phyloP scores from a whole-genome alignment of 2,797 vertebrate species.

The Babyrousa celebensis region DNA sequence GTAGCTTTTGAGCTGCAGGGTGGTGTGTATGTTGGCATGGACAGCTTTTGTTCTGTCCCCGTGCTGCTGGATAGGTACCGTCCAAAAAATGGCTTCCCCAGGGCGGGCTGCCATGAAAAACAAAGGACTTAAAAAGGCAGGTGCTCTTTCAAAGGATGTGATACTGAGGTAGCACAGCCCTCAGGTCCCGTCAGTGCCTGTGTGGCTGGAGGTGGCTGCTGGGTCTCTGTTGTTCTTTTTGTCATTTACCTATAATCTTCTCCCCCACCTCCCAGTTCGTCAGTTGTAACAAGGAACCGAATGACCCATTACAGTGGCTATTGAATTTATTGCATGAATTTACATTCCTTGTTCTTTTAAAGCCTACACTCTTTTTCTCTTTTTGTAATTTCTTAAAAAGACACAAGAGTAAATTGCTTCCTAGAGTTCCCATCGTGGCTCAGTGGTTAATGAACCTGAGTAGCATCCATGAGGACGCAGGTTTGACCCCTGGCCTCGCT shows the following conservation, averaged over 20 bases:
- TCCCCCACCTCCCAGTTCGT: neutral
- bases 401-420: too few species aligned
- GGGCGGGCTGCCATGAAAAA: neutral
- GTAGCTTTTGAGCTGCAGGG: neutral
- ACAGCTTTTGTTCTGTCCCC: neutral
- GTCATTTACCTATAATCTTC: neutral
- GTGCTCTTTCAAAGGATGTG: too few species aligned
- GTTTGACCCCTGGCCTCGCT: too few species aligned
- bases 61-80: neutral
- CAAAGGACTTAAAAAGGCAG: neutral
- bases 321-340: too few species aligned
- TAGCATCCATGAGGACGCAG: too few species aligned
- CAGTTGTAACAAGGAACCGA: neutral
- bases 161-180: neutral
- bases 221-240: neutral
- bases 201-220: neutral
- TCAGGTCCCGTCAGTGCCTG: fast-evolving
- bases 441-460: too few species aligned
- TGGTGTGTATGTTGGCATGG: neutral
- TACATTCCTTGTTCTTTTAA: too few species aligned
- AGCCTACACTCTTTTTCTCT: too few species aligned
- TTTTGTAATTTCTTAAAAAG: too few species aligned
- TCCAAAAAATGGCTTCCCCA: neutral
- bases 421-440: too few species aligned
- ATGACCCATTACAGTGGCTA: neutral